These are phyloP conservation scores for Lipophrys pholis DNA, from an alignment of 2,113 vertebrate species.

Conservation along the genomic window DNA sequence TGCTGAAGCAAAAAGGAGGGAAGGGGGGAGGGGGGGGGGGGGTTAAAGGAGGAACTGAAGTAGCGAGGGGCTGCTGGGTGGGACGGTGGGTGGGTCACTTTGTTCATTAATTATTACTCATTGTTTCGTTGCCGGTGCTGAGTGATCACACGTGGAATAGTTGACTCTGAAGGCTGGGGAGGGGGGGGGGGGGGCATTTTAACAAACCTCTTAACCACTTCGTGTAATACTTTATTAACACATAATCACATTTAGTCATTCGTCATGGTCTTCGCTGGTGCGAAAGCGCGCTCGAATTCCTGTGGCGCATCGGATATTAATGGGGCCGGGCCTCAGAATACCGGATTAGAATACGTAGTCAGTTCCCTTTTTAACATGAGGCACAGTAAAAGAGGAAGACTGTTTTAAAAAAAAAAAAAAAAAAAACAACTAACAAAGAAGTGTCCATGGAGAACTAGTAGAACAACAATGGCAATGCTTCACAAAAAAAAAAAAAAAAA, in stretches of 20 bases:
- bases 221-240: background rate
- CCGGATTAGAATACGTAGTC: no score
- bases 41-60: slow-evolving; percentile 3
- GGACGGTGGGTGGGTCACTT: background rate
- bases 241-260: background rate
- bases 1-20: slow-evolving; percentile 39
- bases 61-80: background rate
- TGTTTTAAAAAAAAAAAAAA: background rate
- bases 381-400: background rate
- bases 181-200: background rate
- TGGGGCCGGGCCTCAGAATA: background rate
- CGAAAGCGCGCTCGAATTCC: no score
- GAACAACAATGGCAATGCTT: background rate
- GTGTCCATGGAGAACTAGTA: background rate
- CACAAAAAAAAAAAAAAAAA: background rate
- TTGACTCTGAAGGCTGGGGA: slow-evolving; percentile 15
- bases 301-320: background rate
- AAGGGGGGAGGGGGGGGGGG: background rate
- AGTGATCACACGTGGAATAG: background rate
- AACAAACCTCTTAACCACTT: background rate
- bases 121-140: slow-evolving; percentile 12
- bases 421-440: no score
- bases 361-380: background rate
- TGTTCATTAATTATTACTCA: slow-evolving; percentile 27
- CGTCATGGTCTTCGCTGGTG: background rate